Conservation (phyloP, 1,140 invertebrate species). For the Penaeus japonicus region DNA sequence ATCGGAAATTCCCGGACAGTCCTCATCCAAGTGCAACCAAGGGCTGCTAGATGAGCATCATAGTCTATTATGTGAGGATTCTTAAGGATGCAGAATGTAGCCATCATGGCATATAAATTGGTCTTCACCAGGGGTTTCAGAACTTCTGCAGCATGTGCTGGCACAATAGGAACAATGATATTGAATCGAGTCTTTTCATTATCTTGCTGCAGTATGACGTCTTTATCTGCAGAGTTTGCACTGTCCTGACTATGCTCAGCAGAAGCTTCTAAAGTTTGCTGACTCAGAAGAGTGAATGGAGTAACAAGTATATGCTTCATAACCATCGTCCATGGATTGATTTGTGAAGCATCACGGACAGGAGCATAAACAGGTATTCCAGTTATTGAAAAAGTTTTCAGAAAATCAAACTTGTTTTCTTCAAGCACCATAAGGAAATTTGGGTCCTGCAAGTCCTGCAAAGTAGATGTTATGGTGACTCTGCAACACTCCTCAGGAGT, state of each 20-base stretch:
- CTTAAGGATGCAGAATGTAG: conserved; percentile 58
- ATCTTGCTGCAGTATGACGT: conserved; percentile 37
- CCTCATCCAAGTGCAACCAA: conserved; percentile 57
- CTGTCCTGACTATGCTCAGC: neutral
- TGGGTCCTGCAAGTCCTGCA: conserved; percentile 53
- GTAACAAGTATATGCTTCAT: conserved; percentile 52
- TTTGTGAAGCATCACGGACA: conserved; percentile 49
- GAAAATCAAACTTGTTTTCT: conserved; percentile 50
- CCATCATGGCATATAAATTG: conserved; percentile 48
- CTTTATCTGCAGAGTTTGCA: conserved; percentile 32
- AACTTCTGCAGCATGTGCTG: conserved; percentile 6
- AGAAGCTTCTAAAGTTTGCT: conserved; percentile 39
- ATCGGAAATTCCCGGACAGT: conserved; percentile 36
- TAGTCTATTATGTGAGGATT: conserved; percentile 56
- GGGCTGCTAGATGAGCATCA: conserved; percentile 52
- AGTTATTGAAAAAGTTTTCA: conserved; percentile 54
- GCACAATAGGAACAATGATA: conserved; percentile 49
- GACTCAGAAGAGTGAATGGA: conserved; percentile 51
- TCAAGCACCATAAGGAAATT: conserved; percentile 31
- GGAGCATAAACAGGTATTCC: conserved; percentile 57
- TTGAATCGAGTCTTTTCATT: conserved; percentile 50
- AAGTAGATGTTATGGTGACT: conserved; percentile 43
- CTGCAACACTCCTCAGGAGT: conserved; percentile 52
- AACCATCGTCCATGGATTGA: conserved; percentile 56
- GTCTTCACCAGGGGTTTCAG: conserved; percentile 42